phyloP scores from a whole-genome alignment of 2,113 vertebrate species.

The Acrocephalus kingi region DNA sequence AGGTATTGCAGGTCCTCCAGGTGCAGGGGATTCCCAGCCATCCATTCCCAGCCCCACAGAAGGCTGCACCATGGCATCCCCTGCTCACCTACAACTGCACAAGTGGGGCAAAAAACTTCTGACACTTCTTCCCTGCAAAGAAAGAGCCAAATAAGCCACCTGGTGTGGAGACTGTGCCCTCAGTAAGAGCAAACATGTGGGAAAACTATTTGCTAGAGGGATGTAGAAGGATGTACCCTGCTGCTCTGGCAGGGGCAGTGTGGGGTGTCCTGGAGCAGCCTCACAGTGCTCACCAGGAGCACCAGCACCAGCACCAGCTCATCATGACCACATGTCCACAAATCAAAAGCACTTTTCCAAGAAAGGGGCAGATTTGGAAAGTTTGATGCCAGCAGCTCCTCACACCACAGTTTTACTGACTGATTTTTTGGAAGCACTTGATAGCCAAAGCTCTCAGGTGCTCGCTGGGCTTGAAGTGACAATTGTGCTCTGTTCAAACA shows the following conservation, averaged over 20 bases:
- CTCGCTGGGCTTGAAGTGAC: neutral
- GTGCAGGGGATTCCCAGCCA: neutral
- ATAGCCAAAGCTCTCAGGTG: neutral
- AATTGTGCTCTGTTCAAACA: neutral
- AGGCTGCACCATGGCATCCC: neutral
- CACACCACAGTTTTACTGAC: accelerated
- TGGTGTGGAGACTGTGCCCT: neutral
- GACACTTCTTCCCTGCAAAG: neutral
- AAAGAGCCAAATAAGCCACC: neutral
- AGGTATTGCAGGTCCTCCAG: accelerated
- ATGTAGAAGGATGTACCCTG: neutral
- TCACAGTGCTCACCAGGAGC: neutral
- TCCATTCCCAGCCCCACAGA: accelerated
- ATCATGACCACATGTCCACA: neutral
- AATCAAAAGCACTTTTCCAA: neutral
- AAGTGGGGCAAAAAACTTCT: neutral
- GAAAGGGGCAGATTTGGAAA: neutral
- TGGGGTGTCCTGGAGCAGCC: neutral
- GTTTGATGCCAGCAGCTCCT: neutral
- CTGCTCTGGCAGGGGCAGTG: neutral
- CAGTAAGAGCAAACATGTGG: neutral
- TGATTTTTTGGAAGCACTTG: neutral
- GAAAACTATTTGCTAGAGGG: neutral
- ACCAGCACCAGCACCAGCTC: neutral
- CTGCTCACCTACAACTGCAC: neutral